These are phyloP conservation scores for Ambastaia sidthimunki DNA, from an alignment of 2,797 vertebrate genomes.

Conservation along the genomic window DNA sequence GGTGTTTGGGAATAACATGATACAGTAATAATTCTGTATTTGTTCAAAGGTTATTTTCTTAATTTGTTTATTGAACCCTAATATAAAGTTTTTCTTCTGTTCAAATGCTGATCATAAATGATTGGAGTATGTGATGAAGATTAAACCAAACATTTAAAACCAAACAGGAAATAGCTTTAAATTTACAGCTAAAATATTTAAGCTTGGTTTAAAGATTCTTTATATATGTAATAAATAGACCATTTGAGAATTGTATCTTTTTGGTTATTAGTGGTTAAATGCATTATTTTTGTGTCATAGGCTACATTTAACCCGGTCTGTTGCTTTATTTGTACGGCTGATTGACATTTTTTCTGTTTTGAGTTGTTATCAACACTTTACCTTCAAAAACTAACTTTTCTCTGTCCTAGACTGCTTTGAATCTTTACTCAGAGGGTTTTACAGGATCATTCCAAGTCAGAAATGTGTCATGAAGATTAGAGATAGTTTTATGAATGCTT, in stretches of 20 bases:
- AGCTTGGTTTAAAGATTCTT: neutral
- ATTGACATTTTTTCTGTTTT: neutral
- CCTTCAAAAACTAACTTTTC: constrained; percentile 3
- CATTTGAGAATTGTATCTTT: neutral
- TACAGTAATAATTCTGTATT: neutral
- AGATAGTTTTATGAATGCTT: neutral
- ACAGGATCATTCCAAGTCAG: neutral
- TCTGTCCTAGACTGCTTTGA: neutral
- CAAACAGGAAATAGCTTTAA: neutral
- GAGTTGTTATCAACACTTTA: constrained; percentile 1
- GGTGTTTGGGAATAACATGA: neutral
- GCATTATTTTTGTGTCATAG: neutral
- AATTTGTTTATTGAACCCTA: too few species aligned
- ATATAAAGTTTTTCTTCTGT: neutral
- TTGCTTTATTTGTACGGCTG: neutral
- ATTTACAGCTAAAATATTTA: neutral
- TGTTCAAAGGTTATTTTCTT: neutral
- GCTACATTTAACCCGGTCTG: neutral
- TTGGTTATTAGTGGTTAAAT: neutral
- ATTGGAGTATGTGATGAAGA: neutral
- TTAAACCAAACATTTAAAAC: neutral
- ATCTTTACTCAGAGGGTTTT: neutral
- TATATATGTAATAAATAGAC: neutral
- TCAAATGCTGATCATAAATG: neutral
- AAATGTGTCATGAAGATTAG: neutral